Conservation (phyloP, 2,113 vertebrate species). For the Mobula birostris region DNA sequence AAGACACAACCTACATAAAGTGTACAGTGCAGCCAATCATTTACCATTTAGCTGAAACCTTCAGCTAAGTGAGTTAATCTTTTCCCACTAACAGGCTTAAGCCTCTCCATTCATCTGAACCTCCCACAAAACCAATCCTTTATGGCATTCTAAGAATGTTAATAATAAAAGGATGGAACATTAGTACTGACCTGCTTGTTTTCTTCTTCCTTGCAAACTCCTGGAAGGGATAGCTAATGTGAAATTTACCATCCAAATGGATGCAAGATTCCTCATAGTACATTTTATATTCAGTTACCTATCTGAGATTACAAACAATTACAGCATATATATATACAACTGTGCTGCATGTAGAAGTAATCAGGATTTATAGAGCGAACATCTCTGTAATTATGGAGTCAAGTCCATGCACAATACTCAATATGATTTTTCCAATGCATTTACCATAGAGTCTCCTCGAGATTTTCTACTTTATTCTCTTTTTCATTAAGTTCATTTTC, state of each 20-base stretch:
- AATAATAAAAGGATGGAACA: slow-evolving; percentile 27
- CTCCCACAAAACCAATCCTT: slow-evolving; percentile 24
- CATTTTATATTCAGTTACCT: background rate
- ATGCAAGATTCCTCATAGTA: background rate
- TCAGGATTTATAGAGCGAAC: background rate
- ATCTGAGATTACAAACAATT: background rate
- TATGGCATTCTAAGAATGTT: slow-evolving; percentile 35
- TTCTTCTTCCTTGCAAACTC: background rate
- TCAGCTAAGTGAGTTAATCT: slow-evolving; percentile 33
- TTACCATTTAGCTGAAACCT: slow-evolving; percentile 17
- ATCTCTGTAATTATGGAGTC: background rate
- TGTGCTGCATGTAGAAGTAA: background rate
- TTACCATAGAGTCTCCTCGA: no score
- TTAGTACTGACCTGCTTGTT: slow-evolving; percentile 22
- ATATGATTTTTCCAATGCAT: no score
- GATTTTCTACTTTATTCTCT: background rate
- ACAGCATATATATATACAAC: background rate
- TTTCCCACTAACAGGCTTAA: slow-evolving; percentile 25
- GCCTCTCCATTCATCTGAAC: slow-evolving; percentile 13
- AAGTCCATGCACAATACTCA: no score
- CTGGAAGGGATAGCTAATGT: background rate
- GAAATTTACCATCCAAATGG: background rate
- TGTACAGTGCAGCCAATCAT: background rate
- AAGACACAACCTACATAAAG: slow-evolving; percentile 7
- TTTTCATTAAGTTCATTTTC: no score